Conservation (phyloP, 2,888 invertebrate genomes). For the Apantesis nais region DNA sequence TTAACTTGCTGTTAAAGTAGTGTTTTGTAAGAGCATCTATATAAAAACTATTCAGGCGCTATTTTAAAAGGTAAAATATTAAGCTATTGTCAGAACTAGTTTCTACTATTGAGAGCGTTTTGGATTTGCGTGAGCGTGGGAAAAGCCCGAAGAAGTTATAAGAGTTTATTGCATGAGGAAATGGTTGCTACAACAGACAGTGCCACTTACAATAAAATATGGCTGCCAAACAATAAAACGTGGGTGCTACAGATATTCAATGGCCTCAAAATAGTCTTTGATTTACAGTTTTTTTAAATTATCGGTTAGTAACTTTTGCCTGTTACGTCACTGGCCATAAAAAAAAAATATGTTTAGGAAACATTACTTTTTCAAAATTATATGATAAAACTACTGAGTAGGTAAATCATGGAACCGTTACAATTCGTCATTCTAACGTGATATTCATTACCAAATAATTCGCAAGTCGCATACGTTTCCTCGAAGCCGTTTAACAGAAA, state of each 20-base stretch:
- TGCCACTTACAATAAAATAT: conserved; percentile 41
- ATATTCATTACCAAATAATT: too few relatives aligned
- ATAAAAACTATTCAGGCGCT: conserved; percentile 41
- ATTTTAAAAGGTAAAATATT: conserved; percentile 54
- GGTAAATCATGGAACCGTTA: neutral
- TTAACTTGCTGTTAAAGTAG: neutral
- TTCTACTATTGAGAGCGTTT: conserved; percentile 45
- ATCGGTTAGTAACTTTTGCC: neutral
- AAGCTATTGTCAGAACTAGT: conserved; percentile 52
- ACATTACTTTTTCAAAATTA: neutral
- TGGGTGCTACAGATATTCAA: conserved; percentile 48
- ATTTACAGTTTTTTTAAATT: neutral
- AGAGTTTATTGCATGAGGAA: conserved; percentile 50
- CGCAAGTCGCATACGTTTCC: too few relatives aligned
- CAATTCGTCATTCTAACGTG: too few relatives aligned
- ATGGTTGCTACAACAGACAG: conserved; percentile 48
- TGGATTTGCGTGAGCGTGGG: conserved; percentile 61
- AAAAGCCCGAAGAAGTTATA: conserved; percentile 45
- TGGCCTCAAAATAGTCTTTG: conserved; percentile 27
- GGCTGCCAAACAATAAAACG: conserved; percentile 33
- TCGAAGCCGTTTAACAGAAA: too few relatives aligned
- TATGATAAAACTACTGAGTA: neutral
- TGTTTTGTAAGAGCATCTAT: conserved; percentile 23
- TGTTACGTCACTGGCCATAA: too few relatives aligned
- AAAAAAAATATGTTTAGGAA: too few relatives aligned